Percentiles rank a stretch among this genome's conserved stretches.
phyloP scores from a whole-genome alignment of 2,113 vertebrate genomes.

The Dipodomys spectabilis region DNA sequence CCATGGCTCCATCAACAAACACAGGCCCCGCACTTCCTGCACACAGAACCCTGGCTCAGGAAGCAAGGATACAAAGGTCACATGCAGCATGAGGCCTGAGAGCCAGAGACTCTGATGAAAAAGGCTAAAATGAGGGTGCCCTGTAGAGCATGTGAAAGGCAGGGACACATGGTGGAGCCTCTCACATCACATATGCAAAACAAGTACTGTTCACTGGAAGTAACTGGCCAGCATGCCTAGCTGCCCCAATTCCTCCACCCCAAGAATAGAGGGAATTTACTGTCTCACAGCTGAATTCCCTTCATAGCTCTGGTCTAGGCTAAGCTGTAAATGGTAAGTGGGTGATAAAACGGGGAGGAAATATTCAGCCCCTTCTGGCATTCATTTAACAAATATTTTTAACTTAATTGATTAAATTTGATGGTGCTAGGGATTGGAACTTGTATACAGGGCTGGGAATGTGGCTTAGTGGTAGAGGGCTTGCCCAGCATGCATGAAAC shows the following conservation, averaged over 20 bases:
- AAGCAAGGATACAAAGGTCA: not conserved
- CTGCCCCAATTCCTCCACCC: not conserved
- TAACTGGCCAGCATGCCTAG: not conserved
- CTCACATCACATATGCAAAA: not conserved
- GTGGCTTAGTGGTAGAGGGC: too few species aligned
- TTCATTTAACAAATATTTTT: not conserved
- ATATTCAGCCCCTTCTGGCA: not conserved
- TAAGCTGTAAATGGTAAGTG: not conserved
- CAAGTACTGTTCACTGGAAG: not conserved
- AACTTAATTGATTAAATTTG: too few species aligned
- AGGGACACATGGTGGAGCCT: not conserved
- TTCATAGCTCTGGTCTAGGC: not conserved
- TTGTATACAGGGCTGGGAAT: too few species aligned
- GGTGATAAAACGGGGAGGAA: not conserved
- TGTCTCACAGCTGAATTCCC: not conserved
- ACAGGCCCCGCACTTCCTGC: not conserved
- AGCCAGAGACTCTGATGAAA: not conserved
- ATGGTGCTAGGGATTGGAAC: too few species aligned
- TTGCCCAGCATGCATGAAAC: too few species aligned
- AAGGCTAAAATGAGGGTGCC: not conserved
- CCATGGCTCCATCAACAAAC: not conserved
- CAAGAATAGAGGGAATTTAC: not conserved
- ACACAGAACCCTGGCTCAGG: slow-evolving; percentile 6
- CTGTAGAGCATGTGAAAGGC: not conserved
- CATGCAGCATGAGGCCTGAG: not conserved